These are phyloP conservation scores for Steromphala cineraria DNA, from an alignment of 2,888 invertebrate genomes.

Conservation along the genomic window DNA sequence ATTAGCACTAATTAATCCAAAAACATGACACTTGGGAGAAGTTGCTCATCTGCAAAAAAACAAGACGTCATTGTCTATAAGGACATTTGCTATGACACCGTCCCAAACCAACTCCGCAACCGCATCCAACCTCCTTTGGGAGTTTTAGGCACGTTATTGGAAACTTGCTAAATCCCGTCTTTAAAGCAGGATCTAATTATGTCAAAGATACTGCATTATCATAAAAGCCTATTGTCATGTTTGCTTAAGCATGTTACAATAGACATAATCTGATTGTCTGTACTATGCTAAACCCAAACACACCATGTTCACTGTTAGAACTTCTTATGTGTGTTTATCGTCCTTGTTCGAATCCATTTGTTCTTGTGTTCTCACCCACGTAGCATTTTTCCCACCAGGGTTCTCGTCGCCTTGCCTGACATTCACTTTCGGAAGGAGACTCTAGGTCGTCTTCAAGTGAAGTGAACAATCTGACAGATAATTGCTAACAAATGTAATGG, in stretches of 20 bases:
- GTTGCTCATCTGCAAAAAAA: background rate
- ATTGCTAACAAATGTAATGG: too few relatives aligned
- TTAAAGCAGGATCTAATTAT: constrained; percentile 1
- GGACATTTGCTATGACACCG: background rate
- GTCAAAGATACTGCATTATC: constrained; percentile 13
- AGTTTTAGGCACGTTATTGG: background rate
- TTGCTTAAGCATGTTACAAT: background rate
- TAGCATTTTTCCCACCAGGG: too few relatives aligned
- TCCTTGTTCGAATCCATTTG: too few relatives aligned
- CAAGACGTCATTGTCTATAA: background rate
- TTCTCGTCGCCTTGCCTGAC: too few relatives aligned
- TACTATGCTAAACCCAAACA: background rate
- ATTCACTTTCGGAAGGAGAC: too few relatives aligned
- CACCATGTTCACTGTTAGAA: too few relatives aligned
- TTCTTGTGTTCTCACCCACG: too few relatives aligned
- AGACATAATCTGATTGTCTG: constrained; percentile 2
- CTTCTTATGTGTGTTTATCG: too few relatives aligned
- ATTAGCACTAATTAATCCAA: background rate
- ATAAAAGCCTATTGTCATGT: constrained; percentile 17
- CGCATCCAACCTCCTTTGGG: background rate
- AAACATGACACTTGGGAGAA: background rate
- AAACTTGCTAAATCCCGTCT: background rate
- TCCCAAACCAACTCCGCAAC: background rate
- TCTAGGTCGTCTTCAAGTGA: too few relatives aligned
- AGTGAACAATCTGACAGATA: too few relatives aligned